Evolutionary conservation across 1,140 invertebrate species (phyloP).

Genomic region (Cotesia glomerata): DNA sequence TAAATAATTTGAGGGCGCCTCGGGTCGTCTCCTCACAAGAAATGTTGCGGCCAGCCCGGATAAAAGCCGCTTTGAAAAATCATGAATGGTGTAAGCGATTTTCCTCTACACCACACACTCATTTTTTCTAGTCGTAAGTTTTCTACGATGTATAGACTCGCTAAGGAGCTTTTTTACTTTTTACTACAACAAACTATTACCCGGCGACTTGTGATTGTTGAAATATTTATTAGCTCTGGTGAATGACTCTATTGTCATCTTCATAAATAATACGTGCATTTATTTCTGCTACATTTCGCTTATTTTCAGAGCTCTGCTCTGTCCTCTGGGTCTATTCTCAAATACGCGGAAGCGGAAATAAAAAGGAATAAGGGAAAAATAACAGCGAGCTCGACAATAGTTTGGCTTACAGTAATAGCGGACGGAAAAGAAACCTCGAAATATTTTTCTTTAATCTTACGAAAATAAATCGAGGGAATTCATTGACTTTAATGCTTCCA

Average conservation of each 20-base stretch:
- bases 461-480: no score
- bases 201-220: not conserved
- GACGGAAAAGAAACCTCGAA: not conserved
- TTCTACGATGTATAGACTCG: not conserved
- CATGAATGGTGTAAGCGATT: slow-evolving; percentile 27
- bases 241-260: not conserved
- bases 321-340: not conserved
- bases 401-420: not conserved
- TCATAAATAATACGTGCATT: slow-evolving; percentile 1
- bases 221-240: slow-evolving; percentile 7
- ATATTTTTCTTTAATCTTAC: not conserved
- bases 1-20: slow-evolving; percentile 34
- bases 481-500: no score
- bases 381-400: no score
- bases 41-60: not conserved
- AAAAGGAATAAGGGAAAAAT: not conserved
- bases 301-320: not conserved
- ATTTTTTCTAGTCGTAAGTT: not conserved
- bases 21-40: not conserved
- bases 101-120: not conserved
- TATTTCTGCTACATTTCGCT: not conserved
- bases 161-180: not conserved
- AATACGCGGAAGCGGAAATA: not conserved
- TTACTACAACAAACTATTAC: not conserved
- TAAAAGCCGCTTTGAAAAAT: slow-evolving; percentile 26